Evolutionary conservation across 2,113 vertebrate genomes (phyloP), one percentile per base, ranked within the genome.

Genomic region (Sander vitreus): DNA sequence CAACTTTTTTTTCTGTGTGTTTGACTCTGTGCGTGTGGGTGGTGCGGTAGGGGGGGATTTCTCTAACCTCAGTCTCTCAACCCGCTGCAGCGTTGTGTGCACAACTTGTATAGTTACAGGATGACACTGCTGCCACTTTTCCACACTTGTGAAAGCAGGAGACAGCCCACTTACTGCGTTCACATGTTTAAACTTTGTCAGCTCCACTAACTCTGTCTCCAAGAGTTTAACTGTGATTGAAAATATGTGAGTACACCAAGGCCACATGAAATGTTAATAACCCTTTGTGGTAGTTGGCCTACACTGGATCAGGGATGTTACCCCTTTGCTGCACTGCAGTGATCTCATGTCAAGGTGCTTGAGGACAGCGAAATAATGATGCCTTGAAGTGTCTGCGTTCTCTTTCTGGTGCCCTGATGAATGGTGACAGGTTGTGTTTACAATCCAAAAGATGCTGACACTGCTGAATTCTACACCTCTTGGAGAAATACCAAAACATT

Each of bases 341-440:
- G 80, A 80, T 88, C 66, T 80, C 70, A 53, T 73, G 84, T 71
- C 36, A 47, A 59, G 66, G 54, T 59, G 68, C 76, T 78, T 58
- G 80, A 85, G 57, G 78, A 73, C 55, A 18, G 51, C 43, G 58
- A 85, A 85, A 88, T 85, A 80, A 92, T 85, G 59, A 89, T 69
- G 85, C 91, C 89, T 92, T 85, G 73, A 90, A 77, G 85, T 73
- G 77, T 76, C 72, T 78, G 87, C 36, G 27, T 82, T 87, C 69
- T 85, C 75, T 57, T 74, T 84, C 73, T 83, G 63, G 58, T 76
- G 72, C 78, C 51, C 73, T 85, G 90, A 91, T 92, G 85, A 88
- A 92, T 85, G 85, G 76, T 88, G 92, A 92, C 91, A 92, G 86
- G 63, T 71, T 83, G 75, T 87, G 91, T 94, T 95, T 92, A 92